Conservation (phyloP, 2,797 vertebrate genomes). For the Monodelphis domestica region DNA sequence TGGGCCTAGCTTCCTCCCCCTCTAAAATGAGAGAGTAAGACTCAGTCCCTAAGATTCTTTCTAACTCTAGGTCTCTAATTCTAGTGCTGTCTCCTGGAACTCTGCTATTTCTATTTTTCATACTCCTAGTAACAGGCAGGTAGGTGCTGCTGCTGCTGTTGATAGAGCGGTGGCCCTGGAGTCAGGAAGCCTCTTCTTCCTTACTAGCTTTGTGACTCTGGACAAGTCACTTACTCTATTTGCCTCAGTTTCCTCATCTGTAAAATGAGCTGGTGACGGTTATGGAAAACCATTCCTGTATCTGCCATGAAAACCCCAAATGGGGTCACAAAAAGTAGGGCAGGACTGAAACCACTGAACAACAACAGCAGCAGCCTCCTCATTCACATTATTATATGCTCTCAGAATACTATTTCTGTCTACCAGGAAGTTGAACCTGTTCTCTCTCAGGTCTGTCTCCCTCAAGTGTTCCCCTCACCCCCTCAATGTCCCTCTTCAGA, state of each 20-base stretch:
- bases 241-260: not conserved
- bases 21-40: not conserved
- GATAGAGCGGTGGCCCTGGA: not conserved
- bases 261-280: not conserved
- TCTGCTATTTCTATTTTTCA: not conserved
- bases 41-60: not conserved
- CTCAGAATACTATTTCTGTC: too few relatives aligned
- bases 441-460: too few relatives aligned
- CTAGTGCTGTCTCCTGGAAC: not conserved
- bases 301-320: not conserved
- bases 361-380: too few relatives aligned
- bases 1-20: not conserved
- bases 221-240: not conserved
- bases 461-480: too few relatives aligned
- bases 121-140: not conserved
- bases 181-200: not conserved
- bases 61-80: too few relatives aligned
- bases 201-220: not conserved
- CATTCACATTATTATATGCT: too few relatives aligned
- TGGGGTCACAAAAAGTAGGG: not conserved
- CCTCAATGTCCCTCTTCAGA: too few relatives aligned
- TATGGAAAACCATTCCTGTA: not conserved
- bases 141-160: not conserved
- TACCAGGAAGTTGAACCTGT: too few relatives aligned
- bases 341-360: too few relatives aligned